Evolutionary conservation across 2,888 invertebrate species (phyloP).

Genomic region (Pollenia griseotomentosa): DNA sequence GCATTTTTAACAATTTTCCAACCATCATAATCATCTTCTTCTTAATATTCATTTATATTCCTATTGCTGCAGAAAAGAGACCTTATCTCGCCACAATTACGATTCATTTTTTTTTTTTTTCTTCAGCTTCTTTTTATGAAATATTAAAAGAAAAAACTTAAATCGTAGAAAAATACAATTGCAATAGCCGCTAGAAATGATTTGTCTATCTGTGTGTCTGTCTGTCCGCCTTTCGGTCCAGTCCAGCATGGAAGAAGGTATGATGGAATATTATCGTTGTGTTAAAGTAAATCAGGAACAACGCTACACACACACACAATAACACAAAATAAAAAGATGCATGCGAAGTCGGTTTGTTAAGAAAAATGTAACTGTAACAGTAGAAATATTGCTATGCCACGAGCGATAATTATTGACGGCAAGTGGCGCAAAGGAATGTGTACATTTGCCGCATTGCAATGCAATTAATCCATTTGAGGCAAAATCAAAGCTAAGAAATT

Average conservation of each 20-base stretch:
- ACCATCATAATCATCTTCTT: constrained; percentile 31
- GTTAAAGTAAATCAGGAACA: constrained; percentile 22
- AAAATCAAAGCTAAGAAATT: constrained; percentile 53
- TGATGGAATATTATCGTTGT: constrained; percentile 64
- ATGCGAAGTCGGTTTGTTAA: constrained; percentile 57
- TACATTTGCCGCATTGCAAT: constrained; percentile 72
- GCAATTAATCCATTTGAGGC: constrained; percentile 73
- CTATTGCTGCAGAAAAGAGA: constrained; percentile 44
- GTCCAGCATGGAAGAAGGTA: constrained; percentile 28
- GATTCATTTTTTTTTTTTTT: constrained; percentile 40
- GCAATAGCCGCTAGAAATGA: constrained; percentile 70
- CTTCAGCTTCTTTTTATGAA: constrained; percentile 41
- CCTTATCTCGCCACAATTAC: constrained; percentile 71
- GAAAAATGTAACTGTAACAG: constrained; percentile 74
- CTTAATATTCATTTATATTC: constrained; percentile 59
- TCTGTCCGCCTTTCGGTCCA: constrained; percentile 30
- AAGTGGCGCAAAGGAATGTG: constrained; percentile 74
- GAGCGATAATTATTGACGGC: constrained; percentile 73
- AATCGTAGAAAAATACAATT: constrained; percentile 50
- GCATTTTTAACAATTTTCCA: constrained; percentile 51
- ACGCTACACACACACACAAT: background rate
- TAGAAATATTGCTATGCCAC: constrained; percentile 74
- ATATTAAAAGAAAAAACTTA: constrained; percentile 31
- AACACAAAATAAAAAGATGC: constrained; percentile 41
- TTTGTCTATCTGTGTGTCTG: constrained; percentile 40